Base-by-base conservation (phyloP, 1,140 invertebrate species). In the Lasioglossum albipes region DNA sequence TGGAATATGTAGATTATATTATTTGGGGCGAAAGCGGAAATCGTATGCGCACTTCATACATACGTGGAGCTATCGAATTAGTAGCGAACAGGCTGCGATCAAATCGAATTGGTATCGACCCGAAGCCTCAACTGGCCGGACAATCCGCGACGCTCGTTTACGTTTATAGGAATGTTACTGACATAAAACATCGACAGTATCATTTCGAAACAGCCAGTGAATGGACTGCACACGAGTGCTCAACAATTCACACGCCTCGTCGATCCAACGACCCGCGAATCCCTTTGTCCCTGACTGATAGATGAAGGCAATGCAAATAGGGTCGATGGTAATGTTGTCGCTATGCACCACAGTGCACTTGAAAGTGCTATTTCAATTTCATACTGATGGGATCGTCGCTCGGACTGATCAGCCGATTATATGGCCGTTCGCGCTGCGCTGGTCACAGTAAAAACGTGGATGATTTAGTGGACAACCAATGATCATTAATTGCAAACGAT, bases 331-430 rank as follows among this genome's bases (percentile, higher is more conserved):
- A 79, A 73, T 79, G 77, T 74, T 79, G 77, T 79, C 77, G 70
- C 77, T 74, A 54, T 61, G 70, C 77, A 66, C 70, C 77, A 45
- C 49, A 62, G n/a, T 74, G 77, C 77, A 74, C 77, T 79, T 54
- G 77, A 79, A 66, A 79, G 76, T 79, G 69, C 69, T 72, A 72
- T 79, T 79, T 78, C 75, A 78, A 78, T 71, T 78, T 71, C 75
- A 71, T 78, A 78, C 57, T 59, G 59, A 71, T 69, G n/a, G 45
- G 59, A 65, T 79, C 69, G 76, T 27, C 76, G 31, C 10, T 72
- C 57, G 71, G 73, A 79, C 31, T 72, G 76, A 65, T 57, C 75
- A 52, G 22, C 42, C 66, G 57, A 69, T 61, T 18, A 64, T 66
- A 45, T 20, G 59, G 31, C 42, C 66, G 72, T 54, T 49, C 66